phyloP scores from a whole-genome alignment of 2,113 vertebrate genomes.

The Phyllopteryx taeniolatus region DNA sequence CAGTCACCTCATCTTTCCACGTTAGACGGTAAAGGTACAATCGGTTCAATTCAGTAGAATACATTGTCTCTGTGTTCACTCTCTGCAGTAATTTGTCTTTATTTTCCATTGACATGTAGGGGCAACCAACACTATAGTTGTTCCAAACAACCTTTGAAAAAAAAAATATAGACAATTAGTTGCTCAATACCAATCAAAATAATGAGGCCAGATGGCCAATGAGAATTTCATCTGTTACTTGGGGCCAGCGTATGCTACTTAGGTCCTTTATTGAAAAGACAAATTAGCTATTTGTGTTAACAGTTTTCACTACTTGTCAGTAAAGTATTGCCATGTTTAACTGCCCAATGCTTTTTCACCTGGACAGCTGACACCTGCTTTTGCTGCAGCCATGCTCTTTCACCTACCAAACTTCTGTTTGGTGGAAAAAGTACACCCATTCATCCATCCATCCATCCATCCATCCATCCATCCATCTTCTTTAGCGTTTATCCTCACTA shows the following conservation, averaged over 20 bases:
- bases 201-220: slow-evolving; percentile 35
- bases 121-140: slow-evolving; percentile 1
- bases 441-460: no score
- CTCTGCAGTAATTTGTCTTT: slow-evolving; percentile 18
- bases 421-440: no score
- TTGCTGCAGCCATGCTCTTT: neutral
- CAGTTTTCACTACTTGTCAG: slow-evolving; percentile 12
- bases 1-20: slow-evolving; percentile 4
- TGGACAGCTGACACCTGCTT: slow-evolving; percentile 3
- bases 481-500: no score
- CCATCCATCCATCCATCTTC: no score
- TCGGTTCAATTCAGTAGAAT: slow-evolving; percentile 7
- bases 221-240: slow-evolving; percentile 17
- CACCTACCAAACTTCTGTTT: neutral
- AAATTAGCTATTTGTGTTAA: neutral
- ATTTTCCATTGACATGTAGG: slow-evolving; percentile 7
- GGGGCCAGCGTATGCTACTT: slow-evolving; percentile 8
- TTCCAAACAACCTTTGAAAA: slow-evolving; percentile 10
- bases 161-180: slow-evolving; percentile 3
- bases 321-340: slow-evolving; percentile 13
- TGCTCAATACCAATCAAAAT: slow-evolving; percentile 6
- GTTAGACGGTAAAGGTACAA: slow-evolving; percentile 3
- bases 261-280: neutral
- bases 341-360: neutral
- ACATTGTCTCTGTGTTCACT: slow-evolving; percentile 18